Percentiles rank a stretch among this genome's conserved stretches.
phyloP scores from a whole-genome alignment of 1,140 invertebrate genomes.

The Argopecten irradians region DNA sequence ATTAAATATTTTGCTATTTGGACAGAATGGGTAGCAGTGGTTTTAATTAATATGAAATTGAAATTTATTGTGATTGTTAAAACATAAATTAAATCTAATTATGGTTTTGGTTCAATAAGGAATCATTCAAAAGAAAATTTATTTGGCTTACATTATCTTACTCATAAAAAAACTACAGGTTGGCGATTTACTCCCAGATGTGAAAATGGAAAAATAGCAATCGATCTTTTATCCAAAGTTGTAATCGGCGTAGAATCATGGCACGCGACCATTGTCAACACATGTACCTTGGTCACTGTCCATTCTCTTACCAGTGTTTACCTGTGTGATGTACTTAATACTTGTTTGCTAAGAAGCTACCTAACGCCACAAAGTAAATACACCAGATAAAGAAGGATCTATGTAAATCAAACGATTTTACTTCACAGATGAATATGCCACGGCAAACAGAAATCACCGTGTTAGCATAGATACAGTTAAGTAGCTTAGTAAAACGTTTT shows the following conservation, averaged over 20 bases:
- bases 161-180: not conserved
- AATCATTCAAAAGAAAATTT: too few relatives aligned
- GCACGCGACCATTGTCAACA: constrained; percentile 20
- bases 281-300: not conserved
- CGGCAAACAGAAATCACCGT: not conserved
- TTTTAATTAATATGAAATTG: too few relatives aligned
- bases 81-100: too few relatives aligned
- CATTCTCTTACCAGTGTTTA: not conserved
- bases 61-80: too few relatives aligned
- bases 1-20: too few relatives aligned
- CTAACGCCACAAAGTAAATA: not conserved
- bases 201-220: not conserved
- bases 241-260: constrained; percentile 20
- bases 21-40: too few relatives aligned
- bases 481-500: not conserved
- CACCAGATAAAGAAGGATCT: not conserved
- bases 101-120: too few relatives aligned
- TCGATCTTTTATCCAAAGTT: not conserved
- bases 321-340: not conserved
- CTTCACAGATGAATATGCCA: not conserved
- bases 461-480: not conserved
- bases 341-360: constrained; percentile 14
- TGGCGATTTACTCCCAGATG: not conserved
- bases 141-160: not conserved
- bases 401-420: not conserved